These are phyloP conservation scores for Vultur gryphus DNA, from an alignment of 2,797 vertebrate species.

Conservation along the genomic window DNA sequence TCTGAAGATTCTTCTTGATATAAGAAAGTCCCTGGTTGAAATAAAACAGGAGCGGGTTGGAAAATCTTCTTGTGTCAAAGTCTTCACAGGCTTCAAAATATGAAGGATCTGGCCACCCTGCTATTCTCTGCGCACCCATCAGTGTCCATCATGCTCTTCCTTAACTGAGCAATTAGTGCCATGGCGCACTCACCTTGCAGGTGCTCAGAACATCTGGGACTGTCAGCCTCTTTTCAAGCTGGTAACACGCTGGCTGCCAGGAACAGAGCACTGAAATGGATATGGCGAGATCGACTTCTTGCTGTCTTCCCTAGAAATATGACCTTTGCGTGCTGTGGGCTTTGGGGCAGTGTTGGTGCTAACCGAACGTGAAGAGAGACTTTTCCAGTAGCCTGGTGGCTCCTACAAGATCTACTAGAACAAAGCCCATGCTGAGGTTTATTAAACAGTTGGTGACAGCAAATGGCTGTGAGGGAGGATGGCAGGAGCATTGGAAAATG, in stretches of 20 bases:
- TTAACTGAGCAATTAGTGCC: background rate
- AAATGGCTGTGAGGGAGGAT: background rate
- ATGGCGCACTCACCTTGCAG: background rate
- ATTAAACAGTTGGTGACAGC: constrained; percentile 16
- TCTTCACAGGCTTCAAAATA: background rate
- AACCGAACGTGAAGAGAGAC: rapidly evolving
- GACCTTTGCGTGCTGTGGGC: rapidly evolving
- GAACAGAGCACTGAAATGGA: background rate
- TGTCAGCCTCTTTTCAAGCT: background rate
- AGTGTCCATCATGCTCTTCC: background rate
- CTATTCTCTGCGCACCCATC: background rate
- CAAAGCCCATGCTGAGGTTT: background rate
- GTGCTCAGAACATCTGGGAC: background rate
- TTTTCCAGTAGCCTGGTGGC: background rate
- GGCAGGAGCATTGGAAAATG: background rate
- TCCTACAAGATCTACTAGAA: background rate
- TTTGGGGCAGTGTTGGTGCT: rapidly evolving
- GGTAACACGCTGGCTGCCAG: background rate
- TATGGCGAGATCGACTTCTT: background rate
- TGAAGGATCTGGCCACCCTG: rapidly evolving
- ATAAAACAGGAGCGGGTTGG: background rate
- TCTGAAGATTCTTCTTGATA: background rate
- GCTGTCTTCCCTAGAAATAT: background rate
- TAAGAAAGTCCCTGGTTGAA: background rate
- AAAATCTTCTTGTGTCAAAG: background rate